Percentiles rank a stretch among this genome's conserved stretches.
These are phyloP conservation scores for Falco biarmicus DNA, from an alignment of 2,797 vertebrate species.

Conservation along the genomic window DNA sequence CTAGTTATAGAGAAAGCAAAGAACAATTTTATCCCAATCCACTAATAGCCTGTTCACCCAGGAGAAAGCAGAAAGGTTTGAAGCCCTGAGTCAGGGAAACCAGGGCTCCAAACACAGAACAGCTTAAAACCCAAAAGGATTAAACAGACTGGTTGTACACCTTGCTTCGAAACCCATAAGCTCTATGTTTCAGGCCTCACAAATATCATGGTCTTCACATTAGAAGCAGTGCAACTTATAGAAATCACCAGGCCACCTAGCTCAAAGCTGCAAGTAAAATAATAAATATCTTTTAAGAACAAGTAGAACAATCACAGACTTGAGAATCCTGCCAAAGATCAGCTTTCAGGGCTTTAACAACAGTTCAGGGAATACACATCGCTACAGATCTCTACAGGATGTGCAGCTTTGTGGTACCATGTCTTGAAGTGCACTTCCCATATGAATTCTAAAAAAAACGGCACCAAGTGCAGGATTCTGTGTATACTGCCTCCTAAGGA, in stretches of 20 bases:
- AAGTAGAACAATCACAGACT: neutral
- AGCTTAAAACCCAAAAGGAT: neutral
- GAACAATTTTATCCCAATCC: neutral
- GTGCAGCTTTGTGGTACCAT: neutral
- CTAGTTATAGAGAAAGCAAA: neutral
- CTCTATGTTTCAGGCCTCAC: neutral
- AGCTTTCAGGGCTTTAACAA: neutral
- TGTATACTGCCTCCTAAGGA: neutral
- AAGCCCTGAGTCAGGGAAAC: neutral
- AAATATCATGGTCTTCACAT: neutral
- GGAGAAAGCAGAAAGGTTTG: conserved; percentile 1
- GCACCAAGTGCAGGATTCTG: neutral
- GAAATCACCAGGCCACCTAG: neutral
- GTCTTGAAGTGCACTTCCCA: neutral
- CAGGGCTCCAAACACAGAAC: neutral
- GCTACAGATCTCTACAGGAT: neutral
- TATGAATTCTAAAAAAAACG: neutral
- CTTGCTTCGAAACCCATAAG: neutral
- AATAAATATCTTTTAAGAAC: neutral
- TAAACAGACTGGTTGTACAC: neutral
- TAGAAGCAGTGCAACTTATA: neutral
- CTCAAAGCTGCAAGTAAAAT: neutral
- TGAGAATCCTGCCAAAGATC: neutral
- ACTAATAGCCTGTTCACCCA: neutral
- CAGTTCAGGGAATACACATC: neutral